Conservation (phyloP, 2,888 invertebrate species). For the Empis livida region DNA sequence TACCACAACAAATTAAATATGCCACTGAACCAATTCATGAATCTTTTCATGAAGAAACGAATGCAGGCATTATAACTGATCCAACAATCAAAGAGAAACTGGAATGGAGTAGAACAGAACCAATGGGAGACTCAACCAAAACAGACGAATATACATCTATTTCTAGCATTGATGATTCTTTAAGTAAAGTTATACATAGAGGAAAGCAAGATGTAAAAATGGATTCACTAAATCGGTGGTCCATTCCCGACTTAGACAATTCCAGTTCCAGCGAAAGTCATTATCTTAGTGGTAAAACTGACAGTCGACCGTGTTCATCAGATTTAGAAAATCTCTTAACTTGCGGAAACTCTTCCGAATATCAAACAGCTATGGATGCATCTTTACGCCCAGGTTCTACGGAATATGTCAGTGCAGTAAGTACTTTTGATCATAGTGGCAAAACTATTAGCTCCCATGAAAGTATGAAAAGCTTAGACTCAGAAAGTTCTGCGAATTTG, state of each 20-base stretch:
- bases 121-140: constrained; percentile 13
- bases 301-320: constrained; percentile 70
- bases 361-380: constrained; percentile 71
- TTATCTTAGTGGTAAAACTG: constrained; percentile 73
- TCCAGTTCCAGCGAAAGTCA: constrained; percentile 83
- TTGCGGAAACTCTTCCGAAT: constrained; percentile 67
- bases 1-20: constrained; percentile 38
- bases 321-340: constrained; percentile 71
- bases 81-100: background rate
- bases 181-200: constrained; percentile 21
- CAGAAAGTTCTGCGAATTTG: constrained; percentile 77
- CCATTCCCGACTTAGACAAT: constrained; percentile 68
- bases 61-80: constrained; percentile 8
- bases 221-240: constrained; percentile 48
- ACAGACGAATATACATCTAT: constrained; percentile 9
- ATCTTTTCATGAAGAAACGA: constrained; percentile 20
- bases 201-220: constrained; percentile 35
- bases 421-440: constrained; percentile 46
- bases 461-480: constrained; percentile 81
- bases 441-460: constrained; percentile 61
- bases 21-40: constrained; percentile 28
- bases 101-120: constrained; percentile 31
- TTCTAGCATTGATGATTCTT: constrained; percentile 13
- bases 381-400: constrained; percentile 66
- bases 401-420: constrained; percentile 76